Conservation (phyloP, 2,797 vertebrate species). For the Pangasius mekongensis region DNA sequence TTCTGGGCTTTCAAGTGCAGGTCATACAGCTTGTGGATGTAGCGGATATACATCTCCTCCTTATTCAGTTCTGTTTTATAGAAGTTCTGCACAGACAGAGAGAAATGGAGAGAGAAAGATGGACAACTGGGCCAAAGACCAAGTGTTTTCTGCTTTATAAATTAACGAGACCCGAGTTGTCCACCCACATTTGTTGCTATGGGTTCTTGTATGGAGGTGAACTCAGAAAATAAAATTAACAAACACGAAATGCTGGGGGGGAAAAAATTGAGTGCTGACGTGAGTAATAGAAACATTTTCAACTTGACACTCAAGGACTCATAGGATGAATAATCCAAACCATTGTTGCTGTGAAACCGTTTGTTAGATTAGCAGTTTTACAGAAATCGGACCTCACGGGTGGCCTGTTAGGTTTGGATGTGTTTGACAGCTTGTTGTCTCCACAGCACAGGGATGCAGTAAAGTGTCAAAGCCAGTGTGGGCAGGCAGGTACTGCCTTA, state of each 20-base stretch:
- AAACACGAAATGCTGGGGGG: slow-evolving; percentile 8
- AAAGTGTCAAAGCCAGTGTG: slow-evolving; percentile 4
- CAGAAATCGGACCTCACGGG: neutral
- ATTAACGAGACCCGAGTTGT: slow-evolving; percentile 26
- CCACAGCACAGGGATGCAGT: neutral
- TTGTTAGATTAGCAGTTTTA: slow-evolving; percentile 6
- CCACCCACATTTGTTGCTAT: slow-evolving; percentile 49
- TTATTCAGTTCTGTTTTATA: slow-evolving; percentile 99
- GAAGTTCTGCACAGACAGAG: slow-evolving; percentile 85
- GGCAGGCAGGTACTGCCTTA: slow-evolving; percentile 10
- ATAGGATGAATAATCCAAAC: neutral
- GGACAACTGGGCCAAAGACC: slow-evolving; percentile 29
- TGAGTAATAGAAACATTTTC: slow-evolving; percentile 1
- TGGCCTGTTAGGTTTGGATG: neutral
- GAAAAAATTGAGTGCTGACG: neutral
- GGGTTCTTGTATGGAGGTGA: slow-evolving; percentile 48
- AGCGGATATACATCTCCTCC: slow-evolving; percentile 99
- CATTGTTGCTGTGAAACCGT: neutral
- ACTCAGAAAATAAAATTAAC: slow-evolving; percentile 34
- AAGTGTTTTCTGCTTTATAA: slow-evolving; percentile 27
- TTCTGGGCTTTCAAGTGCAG: slow-evolving; percentile 98
- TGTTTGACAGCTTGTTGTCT: slow-evolving; percentile 29
- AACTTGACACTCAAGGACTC: neutral
- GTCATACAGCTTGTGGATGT: slow-evolving; percentile 98
- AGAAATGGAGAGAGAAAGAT: neutral